Evolutionary conservation across 2,113 vertebrate genomes (phyloP).

Genomic region (Mormyrus lacerda): DNA sequence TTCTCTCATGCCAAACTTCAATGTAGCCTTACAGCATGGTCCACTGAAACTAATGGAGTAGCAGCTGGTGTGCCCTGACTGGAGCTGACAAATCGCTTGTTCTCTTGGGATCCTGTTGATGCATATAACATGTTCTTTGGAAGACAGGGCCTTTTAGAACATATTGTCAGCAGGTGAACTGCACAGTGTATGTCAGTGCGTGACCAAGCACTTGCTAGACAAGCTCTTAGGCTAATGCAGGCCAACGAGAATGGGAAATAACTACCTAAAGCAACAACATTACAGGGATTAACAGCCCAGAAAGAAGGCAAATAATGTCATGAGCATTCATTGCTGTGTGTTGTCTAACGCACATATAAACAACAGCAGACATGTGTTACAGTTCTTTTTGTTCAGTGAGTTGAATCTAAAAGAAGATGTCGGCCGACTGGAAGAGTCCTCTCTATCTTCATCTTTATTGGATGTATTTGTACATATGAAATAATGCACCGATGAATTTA

Average conservation of each 20-base stretch:
- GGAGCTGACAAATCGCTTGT: not conserved
- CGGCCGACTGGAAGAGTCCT: not conserved
- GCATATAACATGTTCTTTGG: not conserved
- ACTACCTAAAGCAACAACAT: not conserved
- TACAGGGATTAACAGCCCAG: not conserved
- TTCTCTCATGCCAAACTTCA: not conserved
- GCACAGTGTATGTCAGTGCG: not conserved
- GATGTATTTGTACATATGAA: not conserved
- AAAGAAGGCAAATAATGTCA: not conserved
- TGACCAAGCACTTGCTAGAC: not conserved
- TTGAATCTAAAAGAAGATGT: not conserved
- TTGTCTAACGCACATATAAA: not conserved
- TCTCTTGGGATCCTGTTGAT: not conserved
- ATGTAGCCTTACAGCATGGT: not conserved
- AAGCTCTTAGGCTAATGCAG: not conserved
- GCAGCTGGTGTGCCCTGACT: not conserved
- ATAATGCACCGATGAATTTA: not conserved
- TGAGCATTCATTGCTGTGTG: not conserved
- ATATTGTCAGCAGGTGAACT: not conserved
- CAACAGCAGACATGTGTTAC: not conserved
- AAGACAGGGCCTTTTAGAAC: not conserved
- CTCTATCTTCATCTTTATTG: not conserved
- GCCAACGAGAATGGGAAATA: not conserved
- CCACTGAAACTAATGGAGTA: not conserved
- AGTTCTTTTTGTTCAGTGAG: not conserved